Conservation (phyloP, 2,797 vertebrate species). For the Cyprinella venusta region DNA sequence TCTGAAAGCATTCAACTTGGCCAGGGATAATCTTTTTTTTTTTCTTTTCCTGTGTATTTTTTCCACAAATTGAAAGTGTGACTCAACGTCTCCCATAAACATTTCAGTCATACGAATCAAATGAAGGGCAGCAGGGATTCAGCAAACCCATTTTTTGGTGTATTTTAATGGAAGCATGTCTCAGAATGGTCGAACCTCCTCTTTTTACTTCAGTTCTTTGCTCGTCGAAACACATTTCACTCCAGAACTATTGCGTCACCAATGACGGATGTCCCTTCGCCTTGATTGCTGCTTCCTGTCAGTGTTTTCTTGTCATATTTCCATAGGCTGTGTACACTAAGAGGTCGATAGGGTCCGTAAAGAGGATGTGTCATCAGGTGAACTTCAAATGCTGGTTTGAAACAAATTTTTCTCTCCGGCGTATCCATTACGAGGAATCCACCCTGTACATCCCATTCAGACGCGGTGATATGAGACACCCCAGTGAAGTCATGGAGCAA, state of each 20-base stretch:
- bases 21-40: slow-evolving; percentile 8
- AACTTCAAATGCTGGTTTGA: slow-evolving; percentile 51
- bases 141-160: background rate
- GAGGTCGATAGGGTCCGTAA: slow-evolving; percentile 32
- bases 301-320: slow-evolving; percentile 40
- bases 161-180: background rate
- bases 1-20: slow-evolving; percentile 25
- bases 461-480: slow-evolving; percentile 65
- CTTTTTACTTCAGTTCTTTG: background rate
- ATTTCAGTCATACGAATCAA: slow-evolving; percentile 41
- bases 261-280: background rate
- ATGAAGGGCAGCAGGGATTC: slow-evolving; percentile 16
- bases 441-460: slow-evolving; percentile 57
- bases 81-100: slow-evolving; percentile 41
- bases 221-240: background rate
- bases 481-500: slow-evolving; percentile 61
- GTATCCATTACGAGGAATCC: slow-evolving; percentile 54
- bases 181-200: background rate
- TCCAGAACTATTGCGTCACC: background rate
- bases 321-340: background rate
- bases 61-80: slow-evolving; percentile 36
- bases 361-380: slow-evolving; percentile 44
- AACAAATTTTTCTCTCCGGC: slow-evolving; percentile 40
- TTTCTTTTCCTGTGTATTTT: slow-evolving; percentile 18
- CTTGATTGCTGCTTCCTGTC: slow-evolving; percentile 15